A percentile compares a stretch with the other conserved stretches of the same genome.
phyloP scores from a whole-genome alignment of 53 echinoderm and acorn worm species.

The Actinopyga echinites region DNA sequence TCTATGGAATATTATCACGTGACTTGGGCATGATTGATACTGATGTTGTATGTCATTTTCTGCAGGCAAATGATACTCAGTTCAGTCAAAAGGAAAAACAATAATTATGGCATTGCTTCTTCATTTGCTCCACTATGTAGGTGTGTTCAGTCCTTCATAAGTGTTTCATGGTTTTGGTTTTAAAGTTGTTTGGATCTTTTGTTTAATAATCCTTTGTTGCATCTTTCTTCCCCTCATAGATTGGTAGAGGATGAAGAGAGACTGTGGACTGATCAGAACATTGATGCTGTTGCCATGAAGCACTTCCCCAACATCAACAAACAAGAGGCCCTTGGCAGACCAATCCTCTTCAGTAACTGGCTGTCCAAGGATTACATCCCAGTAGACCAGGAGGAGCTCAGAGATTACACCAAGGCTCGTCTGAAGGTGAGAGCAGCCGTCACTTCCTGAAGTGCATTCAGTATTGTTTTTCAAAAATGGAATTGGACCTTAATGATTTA shows the following conservation, averaged over 20 bases:
- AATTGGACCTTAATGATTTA: too few relatives aligned
- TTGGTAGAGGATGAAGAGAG: conserved; percentile 95
- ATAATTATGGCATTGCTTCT: too few relatives aligned
- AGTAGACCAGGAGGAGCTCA: conserved; percentile 93
- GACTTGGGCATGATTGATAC: too few relatives aligned
- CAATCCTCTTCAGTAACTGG: conserved; percentile 99
- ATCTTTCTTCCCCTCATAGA: conserved; percentile 25
- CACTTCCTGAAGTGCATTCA: too few relatives aligned
- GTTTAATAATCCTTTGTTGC: background rate
- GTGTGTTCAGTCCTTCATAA: too few relatives aligned
- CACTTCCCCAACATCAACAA: conserved; percentile 98
- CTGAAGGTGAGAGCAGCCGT: conserved; percentile 68
- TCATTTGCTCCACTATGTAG: background rate
- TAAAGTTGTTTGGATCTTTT: too few relatives aligned
- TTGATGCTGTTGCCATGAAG: conserved; percentile 86
- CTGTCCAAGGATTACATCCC: conserved; percentile 99
- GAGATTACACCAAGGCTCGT: conserved; percentile 93
- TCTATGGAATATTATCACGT: too few relatives aligned
- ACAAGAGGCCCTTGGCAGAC: conserved; percentile 79
- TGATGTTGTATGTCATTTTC: background rate
- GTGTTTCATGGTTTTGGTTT: too few relatives aligned
- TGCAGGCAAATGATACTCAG: background rate
- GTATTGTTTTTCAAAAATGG: too few relatives aligned
- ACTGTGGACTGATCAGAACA: conserved; percentile 90
- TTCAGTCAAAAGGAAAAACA: too few relatives aligned